Evolutionary conservation across 2,888 invertebrate species (phyloP).

Genomic region (Arrhopalites spinosus): DNA sequence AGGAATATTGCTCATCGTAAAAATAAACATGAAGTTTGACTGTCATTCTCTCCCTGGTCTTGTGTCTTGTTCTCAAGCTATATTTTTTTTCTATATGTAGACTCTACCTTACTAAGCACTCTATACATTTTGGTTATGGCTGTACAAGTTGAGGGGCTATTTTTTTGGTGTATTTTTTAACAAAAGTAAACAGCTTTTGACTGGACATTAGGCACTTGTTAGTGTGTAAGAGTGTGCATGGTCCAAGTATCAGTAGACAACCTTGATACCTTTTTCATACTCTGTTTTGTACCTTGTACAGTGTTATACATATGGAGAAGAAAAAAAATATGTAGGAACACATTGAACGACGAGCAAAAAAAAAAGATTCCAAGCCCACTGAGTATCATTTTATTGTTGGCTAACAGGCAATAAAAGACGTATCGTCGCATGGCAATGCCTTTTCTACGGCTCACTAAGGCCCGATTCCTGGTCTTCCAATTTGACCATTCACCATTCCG

Average conservation of each 20-base stretch:
- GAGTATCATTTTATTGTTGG: conserved; percentile 46
- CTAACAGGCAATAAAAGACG: conserved; percentile 50
- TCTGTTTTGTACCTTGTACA: neutral
- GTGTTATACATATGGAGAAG: neutral
- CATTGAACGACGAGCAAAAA: neutral
- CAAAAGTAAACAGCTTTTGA: conserved; percentile 42
- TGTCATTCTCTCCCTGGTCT: conserved; percentile 33
- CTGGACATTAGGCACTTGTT: conserved; percentile 45
- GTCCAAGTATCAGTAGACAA: neutral
- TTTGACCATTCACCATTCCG: conserved; percentile 36
- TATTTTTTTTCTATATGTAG: neutral
- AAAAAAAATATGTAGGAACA: neutral
- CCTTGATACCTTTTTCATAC: conserved; percentile 8
- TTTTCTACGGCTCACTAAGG: conserved; percentile 53
- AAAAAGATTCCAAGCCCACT: conserved; percentile 10
- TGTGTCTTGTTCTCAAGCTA: conserved; percentile 15
- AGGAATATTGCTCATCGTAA: conserved; percentile 40
- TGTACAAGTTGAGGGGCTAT: conserved; percentile 2
- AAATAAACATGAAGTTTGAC: conserved; percentile 42
- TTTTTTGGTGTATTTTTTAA: conserved; percentile 21
- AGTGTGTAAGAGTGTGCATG: conserved; percentile 25
- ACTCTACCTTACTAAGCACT: neutral
- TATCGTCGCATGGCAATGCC: conserved; percentile 41
- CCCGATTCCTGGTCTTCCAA: conserved; percentile 53
- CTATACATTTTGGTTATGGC: neutral